Base-by-base conservation (phyloP, 2,888 invertebrate genomes). In the Drosophila koepferae region DNA sequence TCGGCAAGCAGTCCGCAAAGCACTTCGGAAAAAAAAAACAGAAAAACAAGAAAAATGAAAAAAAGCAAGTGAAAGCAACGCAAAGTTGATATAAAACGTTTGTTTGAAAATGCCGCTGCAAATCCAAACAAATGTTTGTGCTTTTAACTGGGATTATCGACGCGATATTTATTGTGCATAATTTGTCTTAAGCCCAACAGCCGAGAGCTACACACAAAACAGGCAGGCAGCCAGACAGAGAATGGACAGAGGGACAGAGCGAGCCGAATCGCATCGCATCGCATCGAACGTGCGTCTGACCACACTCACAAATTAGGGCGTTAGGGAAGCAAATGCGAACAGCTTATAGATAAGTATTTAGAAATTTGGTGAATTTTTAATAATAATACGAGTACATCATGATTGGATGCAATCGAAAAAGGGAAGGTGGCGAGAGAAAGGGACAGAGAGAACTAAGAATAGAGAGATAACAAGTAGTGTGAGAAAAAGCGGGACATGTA, bases 101-200 rank as follows among this genome's bases (percentile, higher is more conserved):
- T 81, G 73, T 64, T 75, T 63, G 58, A 80, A 72, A 76, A 64
- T 67, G 71, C 61, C 63, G 41, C 23, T 49, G 72, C 72, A 86
- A 86, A 87, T 87, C 86, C 86, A 81, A 87, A 86, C 82, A 86
- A 86, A 86, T 86, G 86, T 81, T 85, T 74, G 81, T 72, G 88
- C 86, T 86, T 86, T 86, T 87, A 86, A 87, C 73, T 80, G 74
- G 84, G 88, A 86, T 86, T 86, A 86, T 86, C 88, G 86, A 69
- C 75, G 73, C 81, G 81, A 79, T 87, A 84, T 87, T 86, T 86
- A 86, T 86, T 81, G 84, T 72, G 73, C 74, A 77, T 76, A 79
- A 82, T 86, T 84, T 82, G 73, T 86, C 86, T 84, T 68, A 38
- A 44, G 71, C 73, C 68, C 64, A 78, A 77, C 54, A 62, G 59